Conservation (phyloP, 2,888 invertebrate genomes). For the Busseola fusca region DNA sequence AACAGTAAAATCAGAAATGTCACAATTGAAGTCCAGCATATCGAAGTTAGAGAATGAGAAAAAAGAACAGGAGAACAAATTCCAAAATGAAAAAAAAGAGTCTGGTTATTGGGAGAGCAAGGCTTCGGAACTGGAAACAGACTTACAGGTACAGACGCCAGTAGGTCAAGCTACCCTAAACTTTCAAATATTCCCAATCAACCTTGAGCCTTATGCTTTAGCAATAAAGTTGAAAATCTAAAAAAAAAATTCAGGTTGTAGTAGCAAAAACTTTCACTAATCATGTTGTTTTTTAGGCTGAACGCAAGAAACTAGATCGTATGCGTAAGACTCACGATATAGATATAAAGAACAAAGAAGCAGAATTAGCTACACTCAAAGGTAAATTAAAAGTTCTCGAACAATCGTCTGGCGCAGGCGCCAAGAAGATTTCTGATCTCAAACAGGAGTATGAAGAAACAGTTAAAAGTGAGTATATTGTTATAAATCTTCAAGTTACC, state of each 20-base stretch:
- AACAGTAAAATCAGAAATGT: slow-evolving; percentile 80
- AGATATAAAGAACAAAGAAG: slow-evolving; percentile 93
- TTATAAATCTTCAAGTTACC: background rate
- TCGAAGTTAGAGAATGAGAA: slow-evolving; percentile 85
- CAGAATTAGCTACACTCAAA: slow-evolving; percentile 93
- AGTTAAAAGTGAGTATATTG: slow-evolving; percentile 90
- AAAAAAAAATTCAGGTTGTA: no score
- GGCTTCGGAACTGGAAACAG: slow-evolving; percentile 89
- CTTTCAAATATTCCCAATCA: no score
- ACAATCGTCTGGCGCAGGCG: slow-evolving; percentile 89
- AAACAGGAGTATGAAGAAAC: slow-evolving; percentile 91
- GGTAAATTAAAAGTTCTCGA: slow-evolving; percentile 92
- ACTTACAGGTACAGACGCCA: slow-evolving; percentile 89
- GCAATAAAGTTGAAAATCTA: no score
- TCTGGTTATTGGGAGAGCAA: slow-evolving; percentile 91
- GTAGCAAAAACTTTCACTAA: background rate
- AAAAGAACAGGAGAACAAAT: slow-evolving; percentile 91
- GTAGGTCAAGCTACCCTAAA: no score
- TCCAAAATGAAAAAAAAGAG: slow-evolving; percentile 90
- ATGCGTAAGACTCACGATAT: slow-evolving; percentile 91
- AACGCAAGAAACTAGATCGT: slow-evolving; percentile 91
- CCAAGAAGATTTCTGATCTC: slow-evolving; percentile 91
- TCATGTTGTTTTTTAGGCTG: slow-evolving; percentile 80
- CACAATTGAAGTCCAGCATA: slow-evolving; percentile 82
- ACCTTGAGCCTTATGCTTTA: no score